Percentiles rank a stretch among this genome's conserved stretches.
These are phyloP conservation scores for Itoplectis maculator DNA, from an alignment of 2,888 invertebrate species.

Conservation along the genomic window DNA sequence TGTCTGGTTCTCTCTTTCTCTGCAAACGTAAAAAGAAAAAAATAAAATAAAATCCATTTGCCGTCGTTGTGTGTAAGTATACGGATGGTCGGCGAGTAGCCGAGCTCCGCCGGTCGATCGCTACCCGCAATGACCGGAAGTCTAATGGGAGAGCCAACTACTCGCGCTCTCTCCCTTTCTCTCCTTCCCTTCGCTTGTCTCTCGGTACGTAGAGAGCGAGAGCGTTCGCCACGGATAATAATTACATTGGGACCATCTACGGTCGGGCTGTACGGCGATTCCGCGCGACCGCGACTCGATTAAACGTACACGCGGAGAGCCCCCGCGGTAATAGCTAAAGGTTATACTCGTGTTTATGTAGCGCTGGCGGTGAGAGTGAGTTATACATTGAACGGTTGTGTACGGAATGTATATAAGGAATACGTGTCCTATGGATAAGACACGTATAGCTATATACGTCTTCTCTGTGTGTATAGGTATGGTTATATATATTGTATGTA, in stretches of 20 bases:
- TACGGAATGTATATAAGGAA: not conserved
- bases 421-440: conserved; percentile 7
- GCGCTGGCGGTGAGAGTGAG: not conserved
- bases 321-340: conserved; percentile 33
- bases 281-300: conserved; percentile 56
- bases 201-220: conserved; percentile 26
- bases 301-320: conserved; percentile 44
- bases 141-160: conserved; percentile 44
- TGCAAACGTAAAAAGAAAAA: not conserved
- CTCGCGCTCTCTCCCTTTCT: conserved; percentile 17
- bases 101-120: conserved; percentile 10
- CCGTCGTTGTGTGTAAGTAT: not conserved
- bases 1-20: not conserved
- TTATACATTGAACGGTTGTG: not conserved
- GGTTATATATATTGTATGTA: conserved; percentile 40
- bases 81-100: not conserved
- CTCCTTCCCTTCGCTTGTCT: too few species aligned
- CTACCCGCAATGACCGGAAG: conserved; percentile 54
- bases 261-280: conserved; percentile 23
- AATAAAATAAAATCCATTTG: not conserved
- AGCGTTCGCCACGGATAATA: conserved; percentile 39
- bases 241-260: conserved; percentile 43
- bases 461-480: conserved; percentile 13
- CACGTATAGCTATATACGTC: not conserved
- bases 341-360: conserved; percentile 11